These are phyloP conservation scores for Ictalurus punctatus DNA, from an alignment of 2,113 vertebrate species.

Conservation along the genomic window DNA sequence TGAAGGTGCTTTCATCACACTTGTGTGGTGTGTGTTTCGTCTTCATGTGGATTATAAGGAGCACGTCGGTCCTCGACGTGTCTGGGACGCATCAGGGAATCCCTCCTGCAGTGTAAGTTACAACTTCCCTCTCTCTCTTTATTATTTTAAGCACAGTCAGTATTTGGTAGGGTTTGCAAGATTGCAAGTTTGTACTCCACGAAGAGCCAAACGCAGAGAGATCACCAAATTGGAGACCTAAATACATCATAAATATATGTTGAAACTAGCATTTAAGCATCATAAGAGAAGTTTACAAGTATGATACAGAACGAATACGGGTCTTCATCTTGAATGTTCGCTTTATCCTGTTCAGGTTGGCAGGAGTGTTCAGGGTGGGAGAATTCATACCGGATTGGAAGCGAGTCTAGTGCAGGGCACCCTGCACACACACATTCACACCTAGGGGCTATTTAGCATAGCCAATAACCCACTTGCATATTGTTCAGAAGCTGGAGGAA, in stretches of 20 bases:
- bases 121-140: not conserved
- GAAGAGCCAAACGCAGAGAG: not conserved
- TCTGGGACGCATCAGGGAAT: slow-evolving; percentile 90
- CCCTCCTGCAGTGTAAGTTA: slow-evolving; percentile 93
- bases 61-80: slow-evolving; percentile 72
- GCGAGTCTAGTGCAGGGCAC: not conserved
- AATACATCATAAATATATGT: not conserved
- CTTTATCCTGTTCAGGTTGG: not conserved
- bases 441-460: not conserved
- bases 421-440: not conserved
- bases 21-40: slow-evolving; percentile 64
- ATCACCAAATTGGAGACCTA: not conserved
- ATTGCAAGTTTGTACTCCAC: not conserved
- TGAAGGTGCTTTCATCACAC: slow-evolving; percentile 12
- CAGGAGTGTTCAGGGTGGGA: not conserved
- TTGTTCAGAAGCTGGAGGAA: not conserved
- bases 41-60: slow-evolving; percentile 79
- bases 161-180: not conserved
- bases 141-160: not conserved
- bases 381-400: not conserved
- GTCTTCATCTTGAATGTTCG: not conserved
- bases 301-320: not conserved
- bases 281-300: not conserved
- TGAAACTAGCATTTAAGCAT: not conserved
- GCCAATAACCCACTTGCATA: not conserved